phyloP scores from a whole-genome alignment of 2,797 vertebrate genomes.

The Cossypha dichroa region DNA sequence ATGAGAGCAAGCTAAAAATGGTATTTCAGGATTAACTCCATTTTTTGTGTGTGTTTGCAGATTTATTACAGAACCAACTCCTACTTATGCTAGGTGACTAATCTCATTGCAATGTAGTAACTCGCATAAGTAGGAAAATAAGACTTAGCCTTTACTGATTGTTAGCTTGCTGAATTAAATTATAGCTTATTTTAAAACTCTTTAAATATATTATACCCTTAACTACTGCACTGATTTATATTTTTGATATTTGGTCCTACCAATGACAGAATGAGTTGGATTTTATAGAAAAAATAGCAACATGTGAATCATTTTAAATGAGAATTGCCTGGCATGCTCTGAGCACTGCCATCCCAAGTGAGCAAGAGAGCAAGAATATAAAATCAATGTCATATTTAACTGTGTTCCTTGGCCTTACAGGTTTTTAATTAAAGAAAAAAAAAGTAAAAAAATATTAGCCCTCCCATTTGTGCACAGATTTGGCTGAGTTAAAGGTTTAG shows the following conservation, averaged over 20 bases:
- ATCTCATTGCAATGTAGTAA: slow-evolving; percentile 36
- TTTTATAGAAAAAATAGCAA: not conserved
- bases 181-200: not conserved
- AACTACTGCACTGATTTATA: not conserved
- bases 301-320: not conserved
- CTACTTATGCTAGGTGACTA: slow-evolving; percentile 48
- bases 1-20: slow-evolving; percentile 45
- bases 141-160: not conserved
- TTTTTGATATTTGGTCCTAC: not conserved
- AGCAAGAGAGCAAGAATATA: not conserved
- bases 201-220: not conserved
- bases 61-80: slow-evolving; percentile 46
- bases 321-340: not conserved
- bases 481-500: not conserved
- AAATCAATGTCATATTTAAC: not conserved
- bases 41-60: slow-evolving; percentile 7
- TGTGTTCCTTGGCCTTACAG: not conserved
- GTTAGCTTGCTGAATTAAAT: not conserved
- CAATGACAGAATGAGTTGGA: not conserved
- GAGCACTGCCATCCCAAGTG: not conserved
- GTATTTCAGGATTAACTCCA: slow-evolving; percentile 7
- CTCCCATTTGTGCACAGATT: not conserved
- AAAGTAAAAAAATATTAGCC: rapidly evolving
- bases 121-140: not conserved
- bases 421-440: not conserved